These are phyloP conservation scores for Rhea pennata DNA, from an alignment of 2,113 vertebrate genomes.

Conservation along the genomic window DNA sequence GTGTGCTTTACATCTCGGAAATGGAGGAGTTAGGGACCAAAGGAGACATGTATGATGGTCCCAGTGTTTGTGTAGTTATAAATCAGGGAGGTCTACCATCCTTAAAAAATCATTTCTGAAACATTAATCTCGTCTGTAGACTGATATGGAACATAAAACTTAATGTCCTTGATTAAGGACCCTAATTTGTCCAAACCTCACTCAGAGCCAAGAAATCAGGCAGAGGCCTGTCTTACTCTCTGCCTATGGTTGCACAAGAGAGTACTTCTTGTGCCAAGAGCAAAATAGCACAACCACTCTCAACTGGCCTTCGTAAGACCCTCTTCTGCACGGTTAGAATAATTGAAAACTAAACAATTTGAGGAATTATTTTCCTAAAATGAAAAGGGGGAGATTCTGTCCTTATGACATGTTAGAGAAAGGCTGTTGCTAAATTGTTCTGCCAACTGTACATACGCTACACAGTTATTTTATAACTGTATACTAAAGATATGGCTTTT, in stretches of 20 bases:
- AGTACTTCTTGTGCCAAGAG: not conserved
- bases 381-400: not conserved
- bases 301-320: not conserved
- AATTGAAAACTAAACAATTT: not conserved
- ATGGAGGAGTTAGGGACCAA: not conserved
- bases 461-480: not conserved
- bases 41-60: not conserved
- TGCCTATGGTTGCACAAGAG: not conserved
- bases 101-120: not conserved
- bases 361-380: not conserved
- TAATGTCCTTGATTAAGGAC: not conserved
- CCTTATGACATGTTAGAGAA: not conserved
- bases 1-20: not conserved
- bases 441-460: rapidly evolving
- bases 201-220: not conserved
- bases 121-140: not conserved
- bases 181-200: not conserved
- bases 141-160: not conserved
- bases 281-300: not conserved
- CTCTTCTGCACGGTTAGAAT: not conserved
- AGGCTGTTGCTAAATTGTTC: not conserved
- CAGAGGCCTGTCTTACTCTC: not conserved
- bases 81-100: not conserved
- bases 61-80: not conserved
- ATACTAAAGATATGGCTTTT: not conserved